phyloP scores from a whole-genome alignment of 1,140 invertebrate species.

The Phenacoccus solenopsis region DNA sequence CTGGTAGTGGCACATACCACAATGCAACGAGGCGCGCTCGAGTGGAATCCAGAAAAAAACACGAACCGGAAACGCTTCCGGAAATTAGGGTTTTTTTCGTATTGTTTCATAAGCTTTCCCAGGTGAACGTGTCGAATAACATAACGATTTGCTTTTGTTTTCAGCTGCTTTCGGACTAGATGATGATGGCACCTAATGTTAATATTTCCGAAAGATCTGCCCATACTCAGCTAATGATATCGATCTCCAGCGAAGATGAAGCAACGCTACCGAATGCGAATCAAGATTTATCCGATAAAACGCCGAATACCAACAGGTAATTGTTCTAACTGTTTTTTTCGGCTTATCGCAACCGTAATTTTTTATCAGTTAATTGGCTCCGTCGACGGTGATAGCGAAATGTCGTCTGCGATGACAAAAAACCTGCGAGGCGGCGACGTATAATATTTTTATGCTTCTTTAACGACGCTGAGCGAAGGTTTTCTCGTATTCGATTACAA shows the following conservation, averaged over 20 bases:
- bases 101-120: not conserved
- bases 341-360: too few species aligned
- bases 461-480: too few species aligned
- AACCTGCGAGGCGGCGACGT: too few species aligned
- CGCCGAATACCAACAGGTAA: conserved; percentile 6
- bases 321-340: too few species aligned
- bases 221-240: not conserved
- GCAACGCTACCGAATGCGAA: not conserved
- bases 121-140: not conserved
- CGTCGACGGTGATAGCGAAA: not conserved
- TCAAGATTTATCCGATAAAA: conserved; percentile 7
- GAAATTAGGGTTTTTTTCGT: not conserved
- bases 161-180: not conserved
- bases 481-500: too few species aligned
- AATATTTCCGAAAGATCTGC: not conserved
- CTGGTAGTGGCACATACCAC: too few species aligned
- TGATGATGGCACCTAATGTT: not conserved
- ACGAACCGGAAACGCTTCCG: not conserved
- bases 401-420: too few species aligned
- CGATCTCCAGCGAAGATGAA: conserved; percentile 1
- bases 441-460: too few species aligned
- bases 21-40: too few species aligned
- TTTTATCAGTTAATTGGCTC: too few species aligned
- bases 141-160: not conserved
- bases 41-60: too few species aligned